Conservation (phyloP, 2,888 invertebrate genomes). For the Scelioninae gen. 2 region DNA sequence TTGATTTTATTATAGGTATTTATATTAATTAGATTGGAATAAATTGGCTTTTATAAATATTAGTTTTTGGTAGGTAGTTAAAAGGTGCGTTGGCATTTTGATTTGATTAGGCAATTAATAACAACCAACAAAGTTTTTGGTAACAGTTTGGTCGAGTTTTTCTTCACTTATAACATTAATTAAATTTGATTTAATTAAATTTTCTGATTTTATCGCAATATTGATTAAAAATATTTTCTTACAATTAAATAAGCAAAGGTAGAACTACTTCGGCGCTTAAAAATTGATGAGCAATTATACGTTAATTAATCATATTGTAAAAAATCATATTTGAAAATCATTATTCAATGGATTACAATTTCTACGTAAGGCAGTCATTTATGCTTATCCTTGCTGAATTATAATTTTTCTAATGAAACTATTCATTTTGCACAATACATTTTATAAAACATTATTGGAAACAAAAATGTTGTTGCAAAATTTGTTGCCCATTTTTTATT, state of each 20-base stretch:
- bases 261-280: too few species aligned
- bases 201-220: neutral
- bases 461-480: too few species aligned
- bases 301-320: too few species aligned
- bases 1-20: slow-evolving; percentile 22
- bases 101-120: neutral
- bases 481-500: too few species aligned
- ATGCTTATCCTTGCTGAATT: too few species aligned
- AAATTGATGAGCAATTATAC: too few species aligned
- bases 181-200: neutral
- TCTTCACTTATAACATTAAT: slow-evolving; percentile 6
- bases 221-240: neutral
- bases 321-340: too few species aligned
- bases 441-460: too few species aligned
- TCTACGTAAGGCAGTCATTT: too few species aligned
- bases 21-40: slow-evolving; percentile 29
- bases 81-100: slow-evolving; percentile 1
- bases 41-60: slow-evolving; percentile 12
- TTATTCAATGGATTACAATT: too few species aligned
- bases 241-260: neutral
- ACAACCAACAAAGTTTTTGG: neutral
- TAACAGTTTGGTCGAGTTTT: neutral
- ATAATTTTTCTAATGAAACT: too few species aligned
- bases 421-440: too few species aligned
- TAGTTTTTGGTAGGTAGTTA: neutral